Evolutionary conservation across 2,797 vertebrate genomes (phyloP), one percentile per base, ranked within the genome.

Genomic region (Brachyrhaphis roseni): DNA sequence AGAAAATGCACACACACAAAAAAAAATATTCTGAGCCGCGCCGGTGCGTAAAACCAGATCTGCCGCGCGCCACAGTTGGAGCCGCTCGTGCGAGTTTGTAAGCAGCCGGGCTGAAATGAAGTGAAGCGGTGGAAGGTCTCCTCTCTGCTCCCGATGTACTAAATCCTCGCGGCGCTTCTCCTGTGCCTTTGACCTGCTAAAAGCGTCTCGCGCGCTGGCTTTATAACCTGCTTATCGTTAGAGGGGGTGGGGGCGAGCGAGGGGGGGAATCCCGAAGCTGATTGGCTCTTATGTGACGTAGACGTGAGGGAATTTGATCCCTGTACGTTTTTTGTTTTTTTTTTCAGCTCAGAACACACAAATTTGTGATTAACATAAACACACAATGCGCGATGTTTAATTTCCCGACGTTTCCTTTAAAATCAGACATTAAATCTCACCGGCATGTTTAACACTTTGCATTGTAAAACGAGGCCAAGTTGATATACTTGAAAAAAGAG

Each of bases 271-370:
- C 88, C 89, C 77, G 41, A 1, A 18, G 13, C 74, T 80, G 87
- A 95, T 95, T 95, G 94, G 94, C 5, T 72, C 5, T 72, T 66
- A 12, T 7, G 86, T 94, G 92, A 95, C 93, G 94, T 84, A 88
- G 89, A 77, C 89, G 74, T 88, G 18, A 59, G 86, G 84, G 89
- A 94, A 93, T 90, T 82, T 78, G 93, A 95, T 89, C 86, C 88
- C 77, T 59, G 51, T 49, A 10, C 51, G 2, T 68, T 36, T 43
- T 31, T 1, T 70, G 31, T 43, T 49, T 49, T 49, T 76, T n/a
- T 1, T 62, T 34, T 18, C 75, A 83, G 53, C 79, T 39, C 81
- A 55, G 28, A 84, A 78, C 76, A 70, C 66, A 51, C 26, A 53
- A 39, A 36, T 34, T 78, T 74, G 34, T 51, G 18, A 3, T 23